Percentiles rank a stretch among this genome's conserved stretches.
phyloP scores from a whole-genome alignment of 2,888 invertebrate genomes.

The Silvanus unidentatus region DNA sequence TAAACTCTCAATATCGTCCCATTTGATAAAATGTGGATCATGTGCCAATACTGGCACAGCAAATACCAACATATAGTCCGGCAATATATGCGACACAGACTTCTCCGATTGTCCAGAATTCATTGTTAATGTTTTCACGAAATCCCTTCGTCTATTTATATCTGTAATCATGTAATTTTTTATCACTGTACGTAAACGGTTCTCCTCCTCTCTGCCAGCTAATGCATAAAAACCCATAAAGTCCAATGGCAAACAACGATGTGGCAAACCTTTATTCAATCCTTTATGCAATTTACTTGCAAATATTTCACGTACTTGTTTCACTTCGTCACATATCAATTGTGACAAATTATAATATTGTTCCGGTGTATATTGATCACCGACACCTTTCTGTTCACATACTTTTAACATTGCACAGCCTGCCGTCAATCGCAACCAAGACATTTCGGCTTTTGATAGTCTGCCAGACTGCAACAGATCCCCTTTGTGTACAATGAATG shows the following conservation, averaged over 20 bases:
- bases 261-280: constrained; percentile 73
- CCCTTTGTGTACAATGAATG: constrained; percentile 86
- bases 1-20: constrained; percentile 72
- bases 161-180: constrained; percentile 83
- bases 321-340: constrained; percentile 80
- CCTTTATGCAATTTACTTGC: constrained; percentile 84
- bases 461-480: constrained; percentile 60
- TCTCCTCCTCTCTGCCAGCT: constrained; percentile 82
- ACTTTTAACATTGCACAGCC: constrained; percentile 96
- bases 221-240: constrained; percentile 79
- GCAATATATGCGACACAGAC: constrained; percentile 75
- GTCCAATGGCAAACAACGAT: constrained; percentile 88
- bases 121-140: constrained; percentile 76
- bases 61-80: constrained; percentile 96
- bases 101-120: constrained; percentile 61
- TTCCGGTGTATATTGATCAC: constrained; percentile 89
- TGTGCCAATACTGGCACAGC: constrained; percentile 95
- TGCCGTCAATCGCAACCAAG: constrained; percentile 85
- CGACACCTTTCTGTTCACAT: constrained; percentile 93
- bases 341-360: constrained; percentile 92
- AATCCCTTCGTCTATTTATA: constrained; percentile 82
- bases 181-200: constrained; percentile 61
- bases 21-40: constrained; percentile 74
- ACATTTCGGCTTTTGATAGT: constrained; percentile 80
- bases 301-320: constrained; percentile 70